Base-by-base conservation (phyloP, 2,113 vertebrate species). In the Argyrosomus japonicus region DNA sequence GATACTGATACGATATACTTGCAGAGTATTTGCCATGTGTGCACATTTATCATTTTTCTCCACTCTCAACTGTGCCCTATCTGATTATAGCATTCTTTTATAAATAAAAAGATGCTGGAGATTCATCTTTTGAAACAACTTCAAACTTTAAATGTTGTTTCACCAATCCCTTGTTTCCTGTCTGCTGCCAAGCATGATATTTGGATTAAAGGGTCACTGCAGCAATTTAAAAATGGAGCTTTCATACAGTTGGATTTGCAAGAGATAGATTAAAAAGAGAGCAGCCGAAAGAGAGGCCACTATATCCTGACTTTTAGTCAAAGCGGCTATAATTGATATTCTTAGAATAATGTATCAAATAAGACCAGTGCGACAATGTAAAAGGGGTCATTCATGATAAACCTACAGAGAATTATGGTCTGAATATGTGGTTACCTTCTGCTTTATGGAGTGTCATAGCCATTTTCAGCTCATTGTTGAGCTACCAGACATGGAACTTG, bases 41-140 rank as follows among this genome's bases (percentile, higher is more conserved):
- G 9, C n/a, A 3, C 54, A 62, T 32, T 61, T 62, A 23, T 40
- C 36, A 40, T 40, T 40, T 6, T 51, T 73, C 43, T 45, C 14
- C 17, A 13, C 63, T 83, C n/a, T 25, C 45, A 32, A 45, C 12
- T 51, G 48, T 57, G 29, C 51, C 18, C 14, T 72, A 45, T 77
- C 17, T 4, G 6, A 83, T 57, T 48, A 63, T 14, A 18, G 7
- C 18, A 2, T 15, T 45, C 27, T 15, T 50, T 21, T 18, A 8
- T 8, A 7, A 8, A 40, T 36, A 21, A 23, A 53, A 64, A 62
- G 21, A 57, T 64, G 51, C 10, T 8, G 2, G 2, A 61, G 47
- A 62, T 73, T 19, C 54, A 32, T 29, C 51, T 32, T 62, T 23
- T 29, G 1, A 50, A 57, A 48, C 6, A 62, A 50, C 70, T 50